A percentile compares a stretch with the other conserved stretches of the same genome.
Conservation (phyloP, 30 jellyfish, hydroid and myxozoan genomes). For the Cassiopea andromeda region DNA sequence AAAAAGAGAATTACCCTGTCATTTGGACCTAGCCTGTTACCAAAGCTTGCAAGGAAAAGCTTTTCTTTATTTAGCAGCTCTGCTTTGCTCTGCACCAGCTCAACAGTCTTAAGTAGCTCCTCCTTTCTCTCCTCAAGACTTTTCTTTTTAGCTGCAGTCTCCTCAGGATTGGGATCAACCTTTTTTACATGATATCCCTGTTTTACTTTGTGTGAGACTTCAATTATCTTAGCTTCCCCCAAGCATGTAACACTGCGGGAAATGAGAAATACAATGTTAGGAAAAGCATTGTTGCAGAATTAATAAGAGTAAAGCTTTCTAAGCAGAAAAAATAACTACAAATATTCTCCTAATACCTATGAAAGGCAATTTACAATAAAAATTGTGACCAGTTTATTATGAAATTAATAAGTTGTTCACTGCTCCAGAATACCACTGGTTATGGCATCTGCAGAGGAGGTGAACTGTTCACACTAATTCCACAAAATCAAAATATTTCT, state of each 20-base stretch:
- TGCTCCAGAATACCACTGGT: too few relatives aligned
- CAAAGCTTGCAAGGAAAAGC: slow-evolving; percentile 45
- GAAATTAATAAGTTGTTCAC: too few relatives aligned
- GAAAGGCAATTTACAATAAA: too few relatives aligned
- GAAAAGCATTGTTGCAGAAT: neutral
- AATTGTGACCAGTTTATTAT: too few relatives aligned
- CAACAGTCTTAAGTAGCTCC: slow-evolving; percentile 12
- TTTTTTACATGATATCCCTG: neutral
- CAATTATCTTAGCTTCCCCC: slow-evolving; percentile 86
- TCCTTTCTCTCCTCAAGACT: slow-evolving; percentile 9
- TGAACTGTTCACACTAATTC: too few relatives aligned
- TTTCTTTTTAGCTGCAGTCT: slow-evolving; percentile 45
- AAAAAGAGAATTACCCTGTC: slow-evolving; percentile 8
- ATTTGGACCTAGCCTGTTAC: slow-evolving; percentile 57
- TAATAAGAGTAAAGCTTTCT: too few relatives aligned
- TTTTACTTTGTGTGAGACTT: slow-evolving; percentile 55
- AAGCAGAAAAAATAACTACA: too few relatives aligned
- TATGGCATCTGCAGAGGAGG: too few relatives aligned
- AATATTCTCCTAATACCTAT: too few relatives aligned
- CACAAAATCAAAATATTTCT: too few relatives aligned
- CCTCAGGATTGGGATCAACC: slow-evolving; percentile 42
- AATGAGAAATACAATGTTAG: neutral
- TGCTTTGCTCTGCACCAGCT: slow-evolving; percentile 8
- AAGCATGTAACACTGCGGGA: slow-evolving; percentile 67
- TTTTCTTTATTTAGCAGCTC: slow-evolving; percentile 56